A percentile compares a stretch with the other conserved stretches of the same genome.
Conservation (phyloP, 2,797 vertebrate species). For the Eulemur rubriventer region DNA sequence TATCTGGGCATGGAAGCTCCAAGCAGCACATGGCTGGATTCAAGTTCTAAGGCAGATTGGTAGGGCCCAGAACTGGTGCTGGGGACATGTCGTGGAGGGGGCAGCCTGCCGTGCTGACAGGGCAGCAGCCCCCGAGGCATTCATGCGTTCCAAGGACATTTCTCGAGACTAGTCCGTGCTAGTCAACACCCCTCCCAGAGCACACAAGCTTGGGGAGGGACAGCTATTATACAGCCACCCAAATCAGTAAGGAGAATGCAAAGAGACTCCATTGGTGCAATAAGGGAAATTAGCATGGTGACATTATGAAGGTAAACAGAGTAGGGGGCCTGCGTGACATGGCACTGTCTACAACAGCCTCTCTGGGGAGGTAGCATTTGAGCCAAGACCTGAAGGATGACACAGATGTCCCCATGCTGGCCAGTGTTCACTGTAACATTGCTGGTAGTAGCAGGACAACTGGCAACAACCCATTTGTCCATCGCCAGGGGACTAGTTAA, state of each 20-base stretch:
- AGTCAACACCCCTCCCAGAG: not conserved
- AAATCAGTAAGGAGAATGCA: not conserved
- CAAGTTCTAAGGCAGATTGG: not conserved
- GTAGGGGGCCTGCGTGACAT: not conserved
- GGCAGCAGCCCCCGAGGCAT: not conserved
- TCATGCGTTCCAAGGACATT: not conserved
- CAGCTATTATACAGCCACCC: not conserved
- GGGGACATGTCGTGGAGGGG: not conserved
- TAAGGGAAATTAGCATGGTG: not conserved
- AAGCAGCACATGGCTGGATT: not conserved
- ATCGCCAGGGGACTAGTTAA: not conserved
- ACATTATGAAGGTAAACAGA: not conserved
- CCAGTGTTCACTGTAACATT: fast-evolving
- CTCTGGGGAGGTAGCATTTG: not conserved
- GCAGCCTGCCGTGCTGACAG: not conserved
- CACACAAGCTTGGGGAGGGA: not conserved
- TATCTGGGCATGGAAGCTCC: too few species aligned
- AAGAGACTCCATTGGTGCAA: not conserved
- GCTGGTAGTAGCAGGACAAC: not conserved
- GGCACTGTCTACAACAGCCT: not conserved
- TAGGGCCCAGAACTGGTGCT: not conserved
- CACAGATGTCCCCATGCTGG: not conserved
- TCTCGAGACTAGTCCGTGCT: not conserved
- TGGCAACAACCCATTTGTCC: not conserved
- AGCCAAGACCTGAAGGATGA: not conserved